phyloP scores from a whole-genome alignment of 2,113 vertebrate species.

The Ptilonorhynchus violaceus region DNA sequence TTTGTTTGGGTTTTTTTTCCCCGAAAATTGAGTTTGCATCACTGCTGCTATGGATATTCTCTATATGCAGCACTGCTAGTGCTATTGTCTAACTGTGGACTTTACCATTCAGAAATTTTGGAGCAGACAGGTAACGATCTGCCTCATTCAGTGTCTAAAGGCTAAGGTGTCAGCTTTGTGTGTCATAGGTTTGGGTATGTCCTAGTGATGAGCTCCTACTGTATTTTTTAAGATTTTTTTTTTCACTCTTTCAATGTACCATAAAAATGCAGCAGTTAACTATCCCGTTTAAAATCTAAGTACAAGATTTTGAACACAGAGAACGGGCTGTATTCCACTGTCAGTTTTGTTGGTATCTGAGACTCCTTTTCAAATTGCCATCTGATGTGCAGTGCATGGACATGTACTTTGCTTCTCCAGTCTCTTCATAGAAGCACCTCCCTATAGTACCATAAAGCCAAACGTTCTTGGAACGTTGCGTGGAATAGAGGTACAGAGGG shows the following conservation, averaged over 20 bases:
- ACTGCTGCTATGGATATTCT: not conserved
- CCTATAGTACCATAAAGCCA: not conserved
- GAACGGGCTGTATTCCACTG: not conserved
- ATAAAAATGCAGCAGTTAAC: not conserved
- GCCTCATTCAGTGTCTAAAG: not conserved
- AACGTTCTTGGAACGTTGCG: not conserved
- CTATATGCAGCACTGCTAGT: not conserved
- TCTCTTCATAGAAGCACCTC: not conserved
- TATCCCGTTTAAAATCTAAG: not conserved
- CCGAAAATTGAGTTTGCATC: rapidly evolving
- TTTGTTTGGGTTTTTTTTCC: not conserved
- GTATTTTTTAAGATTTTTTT: not conserved
- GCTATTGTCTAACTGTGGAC: not conserved
- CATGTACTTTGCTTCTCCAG: not conserved
- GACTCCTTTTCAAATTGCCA: not conserved
- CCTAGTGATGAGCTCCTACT: not conserved
- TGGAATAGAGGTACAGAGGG: not conserved
- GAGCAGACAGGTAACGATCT: not conserved
- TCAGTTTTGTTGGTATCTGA: not conserved
- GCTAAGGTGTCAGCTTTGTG: not conserved
- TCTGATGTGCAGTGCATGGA: not conserved
- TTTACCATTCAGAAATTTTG: not conserved
- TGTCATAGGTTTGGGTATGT: not conserved
- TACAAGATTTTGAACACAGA: not conserved
- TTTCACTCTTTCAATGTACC: not conserved